Percentiles rank a stretch among this genome's conserved stretches.
Conservation (phyloP, 2,113 vertebrate species). For the Nipponia nippon region DNA sequence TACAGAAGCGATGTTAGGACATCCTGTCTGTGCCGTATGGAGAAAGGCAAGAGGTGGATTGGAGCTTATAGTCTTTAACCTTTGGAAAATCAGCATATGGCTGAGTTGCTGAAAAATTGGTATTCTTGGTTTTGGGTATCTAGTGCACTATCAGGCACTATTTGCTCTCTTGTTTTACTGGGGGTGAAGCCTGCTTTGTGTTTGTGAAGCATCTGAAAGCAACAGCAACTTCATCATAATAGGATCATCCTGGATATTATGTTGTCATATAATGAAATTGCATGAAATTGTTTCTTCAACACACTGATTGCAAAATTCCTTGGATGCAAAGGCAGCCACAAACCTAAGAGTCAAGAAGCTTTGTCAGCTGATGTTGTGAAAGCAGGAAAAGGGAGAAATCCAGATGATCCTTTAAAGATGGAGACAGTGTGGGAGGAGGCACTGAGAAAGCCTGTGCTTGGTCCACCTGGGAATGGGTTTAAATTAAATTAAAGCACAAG, state of each 20-base stretch:
- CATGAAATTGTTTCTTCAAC: background rate
- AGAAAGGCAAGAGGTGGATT: background rate
- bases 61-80: background rate
- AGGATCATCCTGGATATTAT: background rate
- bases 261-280: background rate
- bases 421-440: background rate
- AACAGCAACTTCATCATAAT: background rate
- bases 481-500: background rate
- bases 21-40: background rate
- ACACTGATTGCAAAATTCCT: background rate
- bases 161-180: background rate
- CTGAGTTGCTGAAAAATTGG: background rate
- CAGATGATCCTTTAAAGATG: background rate
- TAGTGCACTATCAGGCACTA: background rate
- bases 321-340: background rate
- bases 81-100: background rate
- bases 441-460: background rate
- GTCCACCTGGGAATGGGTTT: background rate
- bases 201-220: background rate
- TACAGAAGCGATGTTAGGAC: fast-evolving
- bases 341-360: background rate
- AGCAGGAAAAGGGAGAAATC: background rate
- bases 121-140: background rate
- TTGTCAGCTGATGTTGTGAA: background rate
- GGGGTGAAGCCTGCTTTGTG: background rate